Evolutionary conservation across 2,888 invertebrate genomes (phyloP).

Genomic region (Ganaspis brasiliensis): DNA sequence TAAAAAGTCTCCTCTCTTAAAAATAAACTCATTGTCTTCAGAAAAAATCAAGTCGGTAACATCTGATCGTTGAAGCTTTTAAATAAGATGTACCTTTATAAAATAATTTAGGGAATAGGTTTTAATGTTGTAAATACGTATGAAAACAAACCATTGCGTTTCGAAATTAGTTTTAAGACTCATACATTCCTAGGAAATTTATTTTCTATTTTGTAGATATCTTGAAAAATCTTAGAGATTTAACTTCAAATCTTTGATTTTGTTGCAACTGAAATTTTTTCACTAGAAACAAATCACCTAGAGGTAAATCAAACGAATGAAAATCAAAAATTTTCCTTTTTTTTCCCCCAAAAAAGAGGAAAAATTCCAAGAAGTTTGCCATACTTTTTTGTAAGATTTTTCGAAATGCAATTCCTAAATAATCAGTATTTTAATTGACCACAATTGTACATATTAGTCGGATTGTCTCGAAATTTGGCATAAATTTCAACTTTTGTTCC

Average conservation of each 20-base stretch:
- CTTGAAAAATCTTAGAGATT: not conserved
- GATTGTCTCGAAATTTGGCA: conserved; percentile 3
- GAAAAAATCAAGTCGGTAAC: not conserved
- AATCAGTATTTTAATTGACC: conserved; percentile 11
- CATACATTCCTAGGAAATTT: conserved; percentile 25
- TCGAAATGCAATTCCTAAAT: conserved; percentile 17
- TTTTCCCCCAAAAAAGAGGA: not conserved
- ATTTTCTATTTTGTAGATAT: not conserved
- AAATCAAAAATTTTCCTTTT: conserved; percentile 16
- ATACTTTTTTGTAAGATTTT: conserved; percentile 1
- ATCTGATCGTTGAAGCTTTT: not conserved
- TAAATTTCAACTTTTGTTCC: conserved; percentile 49
- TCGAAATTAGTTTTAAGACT: conserved; percentile 22
- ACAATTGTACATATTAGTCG: conserved; percentile 21
- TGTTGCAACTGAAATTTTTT: not conserved
- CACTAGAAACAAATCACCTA: not conserved
- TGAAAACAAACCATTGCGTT: conserved; percentile 18
- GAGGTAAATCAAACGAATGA: conserved; percentile 5
- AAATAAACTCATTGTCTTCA: not conserved
- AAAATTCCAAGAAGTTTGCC: not conserved
- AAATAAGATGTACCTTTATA: conserved; percentile 1
- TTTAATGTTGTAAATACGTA: conserved; percentile 29
- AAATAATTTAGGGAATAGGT: not conserved
- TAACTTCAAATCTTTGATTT: not conserved
- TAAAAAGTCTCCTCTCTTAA: no score